phyloP scores from a whole-genome alignment of 1,140 invertebrate genomes.

The Apis mellifera region Amel_HAv3.1 CM009936.2:6861001-6861500 shows the following conservation, averaged over 20 bases:
- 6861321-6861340: conserved; percentile 51
- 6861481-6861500: too few species aligned
- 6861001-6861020: too few species aligned
- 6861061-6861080: too few species aligned
- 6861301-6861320: conserved; percentile 57
- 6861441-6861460: neutral
- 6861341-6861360: conserved; percentile 9
- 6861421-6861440: neutral
- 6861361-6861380: conserved; percentile 55
- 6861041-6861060: too few species aligned
- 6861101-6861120: neutral
- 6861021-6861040: too few species aligned
- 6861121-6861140: neutral
- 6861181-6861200: conserved; percentile 11
- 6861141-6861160: neutral
- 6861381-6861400: conserved; percentile 20
- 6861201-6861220: conserved; percentile 39
- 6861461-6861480: too few species aligned
- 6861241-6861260: conserved; percentile 72
- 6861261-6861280: conserved; percentile 80
- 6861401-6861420: neutral
- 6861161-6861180: conserved; percentile 23
- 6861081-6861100: too few species aligned
- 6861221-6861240: conserved; percentile 76
- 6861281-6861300: conserved; percentile 73